Evolutionary conservation across 2,797 vertebrate genomes (phyloP), one percentile per base, ranked within the genome.

Genomic region (Tenualosa ilisha): DNA sequence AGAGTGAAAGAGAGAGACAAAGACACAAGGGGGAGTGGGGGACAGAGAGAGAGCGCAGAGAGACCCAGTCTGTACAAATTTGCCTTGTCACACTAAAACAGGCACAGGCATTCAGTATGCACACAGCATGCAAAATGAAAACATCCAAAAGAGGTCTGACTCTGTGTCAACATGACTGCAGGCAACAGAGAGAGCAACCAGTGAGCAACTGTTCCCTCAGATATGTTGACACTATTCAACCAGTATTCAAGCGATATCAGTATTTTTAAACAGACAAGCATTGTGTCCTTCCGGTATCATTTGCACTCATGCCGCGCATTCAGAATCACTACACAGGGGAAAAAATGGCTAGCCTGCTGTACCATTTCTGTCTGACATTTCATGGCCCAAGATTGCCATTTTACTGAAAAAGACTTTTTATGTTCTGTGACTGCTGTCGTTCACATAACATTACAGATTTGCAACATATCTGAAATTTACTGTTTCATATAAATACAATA

Each of bases 31-130:
- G 63, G 26, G 63, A 11, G 26, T 11, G 63, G 26, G 63, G 13
- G 26, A 37, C 12, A 37, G 65, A 40, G 5, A 7, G 40, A 15
- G 72, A 20, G 72, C 31, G 31, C 31, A 43, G 31, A 43, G 68
- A 72, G 31, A 37, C 40, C 37, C 6, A 37, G 17, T 17, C 49
- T 68, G 46, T 79, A 22, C 5, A 49, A 26, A 63, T 61, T 85
- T 82, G 84, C 17, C 24, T 82, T 85, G 53, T 61, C 43, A 82
- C 31, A 85, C 56, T 43, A 46, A 43, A 79, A 79, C 37, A 79
- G 40, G 40, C 72, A 79, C 37, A 1, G 72, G 7, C 72, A 72
- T 72, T 72, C 68, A 79, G 72, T 79, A 79, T 46, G 40, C 40
- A 43, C 37, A 43, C 72, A 79, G 72, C 40, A 51, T 7, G 8